Conservation (phyloP, 2,113 vertebrate species). For the Rhizomys pruinosus region DNA sequence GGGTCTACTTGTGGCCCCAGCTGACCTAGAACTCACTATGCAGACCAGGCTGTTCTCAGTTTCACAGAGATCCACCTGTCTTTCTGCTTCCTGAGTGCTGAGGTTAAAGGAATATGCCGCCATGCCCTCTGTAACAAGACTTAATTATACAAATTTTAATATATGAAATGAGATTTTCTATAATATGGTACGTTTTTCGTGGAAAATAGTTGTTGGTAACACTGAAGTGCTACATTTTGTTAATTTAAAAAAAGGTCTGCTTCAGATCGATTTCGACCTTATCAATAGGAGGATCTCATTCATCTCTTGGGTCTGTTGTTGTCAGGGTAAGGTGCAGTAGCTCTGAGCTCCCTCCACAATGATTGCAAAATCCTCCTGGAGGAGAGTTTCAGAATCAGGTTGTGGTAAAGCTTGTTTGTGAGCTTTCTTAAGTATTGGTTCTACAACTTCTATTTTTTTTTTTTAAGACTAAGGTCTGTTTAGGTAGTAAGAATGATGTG, state of each 20-base stretch:
- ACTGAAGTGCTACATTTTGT: conserved; percentile 89
- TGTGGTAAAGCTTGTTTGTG: conserved; percentile 41
- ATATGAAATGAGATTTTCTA: conserved; percentile 85
- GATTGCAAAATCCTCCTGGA: conserved; percentile 71
- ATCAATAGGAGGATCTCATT: conserved; percentile 91
- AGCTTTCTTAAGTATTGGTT: conserved; percentile 45
- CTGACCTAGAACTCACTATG: no score
- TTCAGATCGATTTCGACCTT: conserved; percentile 93
- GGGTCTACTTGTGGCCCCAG: no score
- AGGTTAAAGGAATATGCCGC: no score
- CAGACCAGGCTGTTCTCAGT: no score
- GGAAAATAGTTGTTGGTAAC: conserved; percentile 86
- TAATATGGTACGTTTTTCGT: conserved; percentile 89
- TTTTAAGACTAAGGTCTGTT: not conserved
- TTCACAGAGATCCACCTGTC: no score
- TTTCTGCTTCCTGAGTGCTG: no score
- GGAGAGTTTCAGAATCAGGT: conserved; percentile 71
- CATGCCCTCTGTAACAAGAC: no score
- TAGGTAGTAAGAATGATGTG: not conserved
- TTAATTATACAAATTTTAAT: conserved; percentile 76
- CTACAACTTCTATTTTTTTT: not conserved
- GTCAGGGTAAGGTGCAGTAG: conserved; percentile 77
- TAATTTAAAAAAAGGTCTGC: conserved; percentile 92
- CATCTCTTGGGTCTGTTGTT: conserved; percentile 89
- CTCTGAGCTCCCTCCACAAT: conserved; percentile 75